A percentile compares a stretch with the other conserved stretches of the same genome.
phyloP scores from a whole-genome alignment of 2,888 invertebrate genomes.

The Drosophila lacicola region DNA sequence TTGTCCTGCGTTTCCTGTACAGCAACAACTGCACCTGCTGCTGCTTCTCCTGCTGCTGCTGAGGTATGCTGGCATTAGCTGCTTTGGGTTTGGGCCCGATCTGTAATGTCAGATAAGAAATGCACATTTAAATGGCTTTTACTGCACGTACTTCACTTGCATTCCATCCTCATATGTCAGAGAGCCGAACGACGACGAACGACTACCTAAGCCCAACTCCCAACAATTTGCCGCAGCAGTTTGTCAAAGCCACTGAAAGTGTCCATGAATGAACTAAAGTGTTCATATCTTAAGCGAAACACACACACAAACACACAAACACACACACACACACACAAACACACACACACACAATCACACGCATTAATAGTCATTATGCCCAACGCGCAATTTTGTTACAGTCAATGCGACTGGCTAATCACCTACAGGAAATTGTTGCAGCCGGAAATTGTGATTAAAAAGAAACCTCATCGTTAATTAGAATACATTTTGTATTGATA shows the following conservation, averaged over 20 bases:
- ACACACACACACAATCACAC: slow-evolving; percentile 9
- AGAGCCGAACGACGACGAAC: too few species aligned
- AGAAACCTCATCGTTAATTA: too few species aligned
- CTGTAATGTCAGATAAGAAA: slow-evolving; percentile 71
- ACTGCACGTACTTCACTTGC: slow-evolving; percentile 33
- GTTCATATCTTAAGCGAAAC: slow-evolving; percentile 64
- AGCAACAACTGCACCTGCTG: slow-evolving; percentile 55
- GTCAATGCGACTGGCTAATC: slow-evolving; percentile 40
- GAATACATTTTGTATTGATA: too few species aligned
- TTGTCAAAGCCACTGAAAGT: slow-evolving; percentile 64
- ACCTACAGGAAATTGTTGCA: slow-evolving; percentile 25
- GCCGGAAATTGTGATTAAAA: slow-evolving; percentile 5
- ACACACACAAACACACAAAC: slow-evolving; percentile 25
- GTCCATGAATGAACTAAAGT: slow-evolving; percentile 71
- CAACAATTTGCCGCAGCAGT: slow-evolving; percentile 59
- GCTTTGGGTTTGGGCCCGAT: slow-evolving; percentile 60
- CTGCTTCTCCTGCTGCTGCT: slow-evolving; percentile 11
- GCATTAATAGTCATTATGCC: slow-evolving; percentile 57
- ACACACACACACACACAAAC: slow-evolving; percentile 24
- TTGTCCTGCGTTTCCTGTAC: slow-evolving; percentile 67
- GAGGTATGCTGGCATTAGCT: slow-evolving; percentile 62
- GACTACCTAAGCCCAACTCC: not conserved
- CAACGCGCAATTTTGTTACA: slow-evolving; percentile 17
- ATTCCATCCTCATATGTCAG: slow-evolving; percentile 36
- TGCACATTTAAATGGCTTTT: slow-evolving; percentile 61